Base-by-base conservation (phyloP, 2,113 vertebrate species). In the Paratilapia polleni region DNA sequence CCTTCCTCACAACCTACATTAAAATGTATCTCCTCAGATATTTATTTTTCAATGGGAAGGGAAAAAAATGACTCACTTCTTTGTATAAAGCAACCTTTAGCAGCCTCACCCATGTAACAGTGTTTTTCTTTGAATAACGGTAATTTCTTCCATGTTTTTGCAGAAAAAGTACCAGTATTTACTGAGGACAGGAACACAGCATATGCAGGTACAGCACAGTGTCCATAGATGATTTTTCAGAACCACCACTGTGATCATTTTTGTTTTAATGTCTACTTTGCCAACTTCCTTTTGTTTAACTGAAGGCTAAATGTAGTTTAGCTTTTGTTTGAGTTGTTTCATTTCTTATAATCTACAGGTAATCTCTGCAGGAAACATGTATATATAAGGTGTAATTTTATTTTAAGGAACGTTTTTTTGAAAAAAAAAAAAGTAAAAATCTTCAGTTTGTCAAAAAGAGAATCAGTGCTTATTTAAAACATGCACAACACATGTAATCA, bases 151-250 rank as follows among this genome's bases (percentile, higher is more conserved):
- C 17, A 10, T 28, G 38, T 70, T 92, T 31, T 86, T 86, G 68
- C 92, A 96, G 95, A 95, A 86, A 94, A 92, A 73, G 6, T 56
- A 38, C 87, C 83, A 28, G 85, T 88, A 60, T 88, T 92, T 73
- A 92, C 91, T 36, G 82, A 87, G 52, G 82, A 80, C 81, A 57
- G 60, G 77, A 94, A 90, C 36, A 80, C 83, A 17, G 79, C 82
- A 86, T 84, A 78, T 77, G 88, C 93, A 94, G 95, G 95, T 96
- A 94, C 78, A 78, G 59, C 28, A 61, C 19, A 34, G 2, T 75
- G 6, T 78, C 17, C 4, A 2, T 41, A 36, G 38, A n/a, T 54
- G 11, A 78, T 22, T 19, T 49, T 49, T 47, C 2, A 17, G 5
- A 49, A 49, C 1, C 19, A 64, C 6, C 26, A 47, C 38, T n/a